A percentile compares a stretch with the other conserved stretches of the same genome.
phyloP scores from a whole-genome alignment of 2,888 invertebrate genomes.

The Andrena hattorfiana region DNA sequence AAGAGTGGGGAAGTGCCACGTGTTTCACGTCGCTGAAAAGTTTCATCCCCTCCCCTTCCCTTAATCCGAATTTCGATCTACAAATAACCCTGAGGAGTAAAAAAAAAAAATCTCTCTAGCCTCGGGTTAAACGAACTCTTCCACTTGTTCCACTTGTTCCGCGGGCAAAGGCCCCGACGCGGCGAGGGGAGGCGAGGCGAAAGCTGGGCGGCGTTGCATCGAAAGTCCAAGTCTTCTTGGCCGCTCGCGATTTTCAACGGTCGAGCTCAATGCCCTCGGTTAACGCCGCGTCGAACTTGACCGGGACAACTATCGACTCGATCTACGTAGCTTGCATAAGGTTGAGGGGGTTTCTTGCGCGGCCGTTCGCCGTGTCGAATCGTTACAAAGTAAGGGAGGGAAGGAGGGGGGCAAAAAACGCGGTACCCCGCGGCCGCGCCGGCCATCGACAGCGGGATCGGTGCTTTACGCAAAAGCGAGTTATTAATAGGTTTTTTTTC shows the following conservation, averaged over 20 bases:
- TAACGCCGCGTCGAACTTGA: conserved; percentile 20
- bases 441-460: background rate
- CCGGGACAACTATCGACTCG: conserved; percentile 42
- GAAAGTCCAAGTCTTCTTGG: conserved; percentile 22
- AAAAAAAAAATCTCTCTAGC: background rate
- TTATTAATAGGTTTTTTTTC: conserved; percentile 14
- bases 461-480: conserved; percentile 33
- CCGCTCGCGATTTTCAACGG: conserved; percentile 58
- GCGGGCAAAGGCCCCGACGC: background rate
- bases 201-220: conserved; percentile 34
- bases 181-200: conserved; percentile 34
- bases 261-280: conserved; percentile 44
- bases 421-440: background rate
- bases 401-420: background rate
- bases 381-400: background rate
- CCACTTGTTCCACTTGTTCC: conserved; percentile 31
- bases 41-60: too few relatives aligned
- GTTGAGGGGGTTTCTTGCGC: conserved; percentile 15
- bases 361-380: conserved; percentile 20
- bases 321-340: conserved; percentile 31
- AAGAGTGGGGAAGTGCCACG: too few relatives aligned
- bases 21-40: too few relatives aligned
- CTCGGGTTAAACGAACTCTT: conserved; percentile 10
- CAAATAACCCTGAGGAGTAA: too few relatives aligned
- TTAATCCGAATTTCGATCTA: too few relatives aligned